Percentiles rank a stretch among this genome's conserved stretches.
Conservation (phyloP, 2,888 invertebrate species). For the Leuctra nigra region DNA sequence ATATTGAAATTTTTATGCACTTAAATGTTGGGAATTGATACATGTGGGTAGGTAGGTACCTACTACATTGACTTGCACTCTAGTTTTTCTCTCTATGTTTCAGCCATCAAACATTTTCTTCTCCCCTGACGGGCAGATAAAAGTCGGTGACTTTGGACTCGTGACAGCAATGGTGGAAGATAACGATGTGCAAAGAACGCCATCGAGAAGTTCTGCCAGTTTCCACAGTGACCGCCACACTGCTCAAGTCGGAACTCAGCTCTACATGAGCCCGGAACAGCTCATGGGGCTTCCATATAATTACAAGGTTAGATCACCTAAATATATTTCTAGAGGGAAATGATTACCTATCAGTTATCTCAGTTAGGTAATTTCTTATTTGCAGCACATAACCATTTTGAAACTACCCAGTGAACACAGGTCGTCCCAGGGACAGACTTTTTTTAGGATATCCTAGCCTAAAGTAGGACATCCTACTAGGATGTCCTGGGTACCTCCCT, state of each 20-base stretch:
- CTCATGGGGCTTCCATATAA: conserved; percentile 65
- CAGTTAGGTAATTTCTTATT: no score
- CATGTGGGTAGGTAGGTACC: neutral
- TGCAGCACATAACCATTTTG: no score
- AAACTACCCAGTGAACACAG: no score
- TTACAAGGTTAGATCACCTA: conserved; percentile 90
- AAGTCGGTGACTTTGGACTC: conserved; percentile 98
- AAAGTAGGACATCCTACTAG: no score
- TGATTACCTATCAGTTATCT: no score
- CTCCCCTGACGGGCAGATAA: conserved; percentile 80
- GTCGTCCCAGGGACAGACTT: no score
- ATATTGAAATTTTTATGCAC: neutral
- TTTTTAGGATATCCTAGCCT: no score
- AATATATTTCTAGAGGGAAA: no score
- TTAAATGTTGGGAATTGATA: neutral
- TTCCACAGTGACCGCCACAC: conserved; percentile 43
- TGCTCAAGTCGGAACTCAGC: conserved; percentile 72
- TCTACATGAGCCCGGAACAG: conserved; percentile 99
- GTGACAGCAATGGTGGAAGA: conserved; percentile 77
- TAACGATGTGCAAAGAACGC: conserved; percentile 29
- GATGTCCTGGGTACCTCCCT: no score
- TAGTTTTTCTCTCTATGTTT: conserved; percentile 31
- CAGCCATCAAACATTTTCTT: conserved; percentile 91
- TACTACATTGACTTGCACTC: neutral
- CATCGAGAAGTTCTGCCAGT: conserved; percentile 32